phyloP scores from a whole-genome alignment of 2,888 invertebrate species.

The Mythimna pallens region DNA sequence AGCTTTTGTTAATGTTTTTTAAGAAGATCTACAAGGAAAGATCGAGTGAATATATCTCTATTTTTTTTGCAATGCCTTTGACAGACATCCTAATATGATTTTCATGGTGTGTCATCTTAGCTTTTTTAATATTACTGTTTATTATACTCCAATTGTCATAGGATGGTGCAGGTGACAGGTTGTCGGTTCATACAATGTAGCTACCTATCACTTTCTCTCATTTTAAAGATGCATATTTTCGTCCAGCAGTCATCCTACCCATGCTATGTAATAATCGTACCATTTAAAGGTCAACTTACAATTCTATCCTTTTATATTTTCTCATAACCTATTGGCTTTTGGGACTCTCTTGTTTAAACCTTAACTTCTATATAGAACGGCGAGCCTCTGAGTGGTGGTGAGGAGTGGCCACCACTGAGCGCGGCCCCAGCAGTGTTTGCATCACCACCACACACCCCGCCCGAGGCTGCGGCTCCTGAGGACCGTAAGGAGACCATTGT shows the following conservation, averaged over 20 bases:
- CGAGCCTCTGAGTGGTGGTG: conserved; percentile 92
- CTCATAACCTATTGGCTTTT: conserved; percentile 8
- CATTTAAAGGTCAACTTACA: neutral
- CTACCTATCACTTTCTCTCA: no score
- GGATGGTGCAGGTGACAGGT: no score
- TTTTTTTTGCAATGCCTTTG: neutral
- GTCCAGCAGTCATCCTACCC: no score
- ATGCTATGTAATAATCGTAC: no score
- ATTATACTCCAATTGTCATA: no score
- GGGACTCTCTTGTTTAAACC: conserved; percentile 5
- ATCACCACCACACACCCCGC: conserved; percentile 91
- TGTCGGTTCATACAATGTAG: no score
- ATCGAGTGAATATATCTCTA: neutral
- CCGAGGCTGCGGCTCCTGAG: conserved; percentile 73
- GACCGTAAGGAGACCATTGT: conserved; percentile 75
- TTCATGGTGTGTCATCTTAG: neutral
- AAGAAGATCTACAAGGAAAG: neutral
- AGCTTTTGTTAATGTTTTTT: neutral
- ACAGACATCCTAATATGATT: neutral
- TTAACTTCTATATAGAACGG: conserved; percentile 87
- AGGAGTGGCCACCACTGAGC: conserved; percentile 93
- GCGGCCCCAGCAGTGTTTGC: conserved; percentile 95
- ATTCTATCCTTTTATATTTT: neutral
- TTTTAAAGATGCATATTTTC: no score
- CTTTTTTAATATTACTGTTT: neutral